A percentile compares a stretch with the other conserved stretches of the same genome.
Conservation (phyloP, 2,797 vertebrate genomes). For the Ctenopoma kingsleyae region DNA sequence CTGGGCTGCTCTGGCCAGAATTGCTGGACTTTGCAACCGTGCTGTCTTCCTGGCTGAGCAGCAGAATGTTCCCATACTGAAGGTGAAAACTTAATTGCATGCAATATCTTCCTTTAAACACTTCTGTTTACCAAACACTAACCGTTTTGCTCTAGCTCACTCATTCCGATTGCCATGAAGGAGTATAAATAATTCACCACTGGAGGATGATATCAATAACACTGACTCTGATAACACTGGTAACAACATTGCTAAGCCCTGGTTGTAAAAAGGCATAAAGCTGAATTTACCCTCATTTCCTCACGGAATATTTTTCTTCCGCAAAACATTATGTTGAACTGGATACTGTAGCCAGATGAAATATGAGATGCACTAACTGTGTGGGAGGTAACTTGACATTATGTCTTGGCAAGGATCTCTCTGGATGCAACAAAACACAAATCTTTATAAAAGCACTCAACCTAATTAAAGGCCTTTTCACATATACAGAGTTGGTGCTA, state of each 20-base stretch:
- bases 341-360: conserved; percentile 9
- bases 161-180: conserved; percentile 24
- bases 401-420: conserved; percentile 31
- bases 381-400: conserved; percentile 27
- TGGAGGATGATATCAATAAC: conserved; percentile 23
- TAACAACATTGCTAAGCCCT: not conserved
- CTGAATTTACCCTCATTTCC: not conserved
- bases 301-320: conserved; percentile 1
- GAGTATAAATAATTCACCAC: conserved; percentile 37
- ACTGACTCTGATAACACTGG: not conserved
- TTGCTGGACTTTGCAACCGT: conserved; percentile 95
- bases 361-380: conserved; percentile 7
- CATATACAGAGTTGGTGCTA: conserved; percentile 3
- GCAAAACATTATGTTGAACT: conserved; percentile 9
- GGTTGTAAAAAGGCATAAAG: not conserved
- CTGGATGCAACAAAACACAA: conserved; percentile 18
- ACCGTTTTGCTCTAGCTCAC: conserved; percentile 17
- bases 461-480: conserved; percentile 39
- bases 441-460: conserved; percentile 44
- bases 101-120: not conserved
- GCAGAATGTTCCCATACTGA: conserved; percentile 91
- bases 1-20: conserved; percentile 89
- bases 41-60: conserved; percentile 96
- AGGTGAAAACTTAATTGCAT: conserved; percentile 78
- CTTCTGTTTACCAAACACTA: not conserved